Conservation (phyloP, 2,888 invertebrate genomes). For the Drosophila ustulata region DNA sequence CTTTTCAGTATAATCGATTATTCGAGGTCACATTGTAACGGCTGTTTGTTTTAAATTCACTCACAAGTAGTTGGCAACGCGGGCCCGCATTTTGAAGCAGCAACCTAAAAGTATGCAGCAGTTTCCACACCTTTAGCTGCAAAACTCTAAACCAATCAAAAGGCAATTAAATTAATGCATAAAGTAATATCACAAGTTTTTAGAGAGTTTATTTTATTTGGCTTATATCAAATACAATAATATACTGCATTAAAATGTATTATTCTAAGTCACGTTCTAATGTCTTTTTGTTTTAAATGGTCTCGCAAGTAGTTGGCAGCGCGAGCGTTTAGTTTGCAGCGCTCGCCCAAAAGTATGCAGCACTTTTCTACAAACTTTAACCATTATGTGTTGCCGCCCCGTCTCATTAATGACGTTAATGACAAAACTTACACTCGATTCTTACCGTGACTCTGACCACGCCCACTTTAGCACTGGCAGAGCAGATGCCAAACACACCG, state of each 20-base stretch:
- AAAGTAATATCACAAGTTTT: too few relatives aligned
- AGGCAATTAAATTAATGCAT: too few relatives aligned
- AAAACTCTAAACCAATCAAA: too few relatives aligned
- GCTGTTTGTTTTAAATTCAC: neutral
- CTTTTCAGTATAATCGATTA: neutral
- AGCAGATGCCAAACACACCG: constrained; percentile 4
- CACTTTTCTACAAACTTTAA: constrained; percentile 22
- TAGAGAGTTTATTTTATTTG: too few relatives aligned
- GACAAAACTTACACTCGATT: constrained; percentile 71
- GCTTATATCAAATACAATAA: too few relatives aligned
- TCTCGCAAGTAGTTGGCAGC: constrained; percentile 31
- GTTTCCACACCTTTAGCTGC: neutral
- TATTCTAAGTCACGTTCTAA: neutral
- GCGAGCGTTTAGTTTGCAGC: neutral
- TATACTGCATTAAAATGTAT: neutral
- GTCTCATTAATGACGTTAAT: constrained; percentile 51
- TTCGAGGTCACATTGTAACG: neutral
- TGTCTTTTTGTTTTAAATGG: neutral
- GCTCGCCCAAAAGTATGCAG: constrained; percentile 47
- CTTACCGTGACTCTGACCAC: constrained; percentile 27
- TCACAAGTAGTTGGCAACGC: constrained; percentile 37
- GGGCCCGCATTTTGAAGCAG: neutral
- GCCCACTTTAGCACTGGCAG: constrained; percentile 21
- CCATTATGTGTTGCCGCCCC: constrained; percentile 9
- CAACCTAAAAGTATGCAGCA: constrained; percentile 48